Percentiles rank a stretch among this genome's conserved stretches.
Conservation (phyloP, 2,113 vertebrate genomes). For the Pollimyrus isidori region DNA sequence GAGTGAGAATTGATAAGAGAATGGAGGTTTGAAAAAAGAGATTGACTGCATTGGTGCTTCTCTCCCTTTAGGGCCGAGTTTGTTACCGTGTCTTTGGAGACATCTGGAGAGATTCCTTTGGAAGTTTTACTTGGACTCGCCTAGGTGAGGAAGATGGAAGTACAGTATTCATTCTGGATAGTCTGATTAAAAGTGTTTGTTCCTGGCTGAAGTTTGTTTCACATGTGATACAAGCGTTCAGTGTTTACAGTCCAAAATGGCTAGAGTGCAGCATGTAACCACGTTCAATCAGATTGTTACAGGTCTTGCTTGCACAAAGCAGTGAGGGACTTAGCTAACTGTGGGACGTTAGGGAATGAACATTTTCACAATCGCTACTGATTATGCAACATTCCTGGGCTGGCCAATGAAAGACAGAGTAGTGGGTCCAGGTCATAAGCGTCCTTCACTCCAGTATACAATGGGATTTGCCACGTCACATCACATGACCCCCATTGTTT, state of each 20-base stretch:
- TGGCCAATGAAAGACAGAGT: background rate
- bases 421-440: slow-evolving; percentile 8
- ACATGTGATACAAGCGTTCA: background rate
- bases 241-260: background rate
- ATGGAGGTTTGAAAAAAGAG: background rate
- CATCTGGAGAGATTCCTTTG: slow-evolving; percentile 57
- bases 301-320: background rate
- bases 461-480: slow-evolving; percentile 47
- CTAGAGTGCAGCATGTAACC: background rate
- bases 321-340: background rate
- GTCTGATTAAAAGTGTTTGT: background rate
- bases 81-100: slow-evolving; percentile 62
- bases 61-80: background rate
- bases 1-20: background rate
- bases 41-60: background rate
- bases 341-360: background rate
- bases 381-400: background rate
- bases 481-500: slow-evolving; percentile 57
- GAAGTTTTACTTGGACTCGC: slow-evolving; percentile 55
- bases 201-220: background rate
- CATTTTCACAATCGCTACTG: background rate
- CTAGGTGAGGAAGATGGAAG: slow-evolving; percentile 42
- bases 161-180: slow-evolving; percentile 1
- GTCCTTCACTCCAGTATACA: slow-evolving; percentile 37
- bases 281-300: background rate